Conservation (phyloP, 2,888 invertebrate genomes). For the Sarcophaga caerulescens region DNA sequence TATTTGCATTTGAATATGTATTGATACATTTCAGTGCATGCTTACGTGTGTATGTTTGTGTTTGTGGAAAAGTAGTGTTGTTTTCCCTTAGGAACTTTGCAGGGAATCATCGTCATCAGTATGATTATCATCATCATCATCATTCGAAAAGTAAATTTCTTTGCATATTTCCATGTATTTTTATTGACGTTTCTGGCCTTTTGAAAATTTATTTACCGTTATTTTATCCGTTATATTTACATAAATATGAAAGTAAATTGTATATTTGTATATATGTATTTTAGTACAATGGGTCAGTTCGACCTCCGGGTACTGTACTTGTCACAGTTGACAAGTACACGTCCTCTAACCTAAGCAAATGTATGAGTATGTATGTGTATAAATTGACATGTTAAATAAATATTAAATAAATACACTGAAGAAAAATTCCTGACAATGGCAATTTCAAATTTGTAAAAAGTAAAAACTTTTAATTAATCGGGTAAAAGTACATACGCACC, state of each 20-base stretch:
- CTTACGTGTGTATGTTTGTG: background rate
- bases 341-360: no score
- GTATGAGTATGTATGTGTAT: background rate
- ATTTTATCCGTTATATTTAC: conserved; percentile 11
- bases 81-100: background rate
- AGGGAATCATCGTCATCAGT: background rate
- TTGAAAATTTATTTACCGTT: conserved; percentile 10
- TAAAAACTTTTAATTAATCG: no score
- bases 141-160: background rate
- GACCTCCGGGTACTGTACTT: no score
- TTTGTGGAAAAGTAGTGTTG: background rate
- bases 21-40: background rate
- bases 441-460: background rate
- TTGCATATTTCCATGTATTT: background rate
- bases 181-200: conserved; percentile 5
- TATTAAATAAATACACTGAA: conserved; percentile 9
- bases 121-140: background rate
- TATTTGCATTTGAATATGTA: background rate
- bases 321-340: no score
- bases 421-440: background rate
- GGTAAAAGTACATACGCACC: no score
- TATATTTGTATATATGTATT: no score
- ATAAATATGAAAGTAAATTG: conserved; percentile 4
- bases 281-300: no score
- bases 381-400: conserved; percentile 12